Evolutionary conservation across 1,140 invertebrate species (phyloP), one percentile per base, ranked within the genome.

Genomic region (Microplitis demolitor): DNA sequence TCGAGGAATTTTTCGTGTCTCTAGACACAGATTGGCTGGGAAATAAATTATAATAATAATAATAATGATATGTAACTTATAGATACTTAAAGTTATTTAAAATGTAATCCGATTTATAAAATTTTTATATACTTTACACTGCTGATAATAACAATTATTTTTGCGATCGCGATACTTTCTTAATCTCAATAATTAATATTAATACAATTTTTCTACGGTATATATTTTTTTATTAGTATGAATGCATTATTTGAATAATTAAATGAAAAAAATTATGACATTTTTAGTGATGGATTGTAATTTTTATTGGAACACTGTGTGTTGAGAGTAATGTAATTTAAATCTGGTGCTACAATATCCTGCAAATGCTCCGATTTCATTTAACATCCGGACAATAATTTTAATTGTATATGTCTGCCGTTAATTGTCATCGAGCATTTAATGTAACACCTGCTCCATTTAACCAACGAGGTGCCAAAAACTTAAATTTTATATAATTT

Each of bases 381-480:
- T 56, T 67, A 53, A 53, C 64, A 31, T 53, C 4, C 45, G 45
- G 63, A 62, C 58, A 64, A 54, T 72, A 33, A 58, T 14, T 34
- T 61, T 35, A 37, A 37, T 66, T 58, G 9, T 53, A 54, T 45
- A 54, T 11, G 14, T 64, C 14, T 62, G 24, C 34, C 37, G 54
- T 67, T 62, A 50, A 67, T 62, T 37, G 61, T 8, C 34, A 53
- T 45, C 54, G 58, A 37, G 68, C 71, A 60, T 14, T 24, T 33
- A 51, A 54, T 45, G 68, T 70, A 69, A 72, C 68, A 71, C 71
- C 66, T 72, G 45, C 58, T 63, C 68, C 60, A 11, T 33, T n/a
- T 39, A 51, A 72, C 68, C 69, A 73, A 73, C 74, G 74, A 76
- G 71, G 74, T 76, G 74, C 74, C 74, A 75, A 75, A 75, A 70